Conservation (phyloP, 2,888 invertebrate genomes). For the Tillus elongatus region DNA sequence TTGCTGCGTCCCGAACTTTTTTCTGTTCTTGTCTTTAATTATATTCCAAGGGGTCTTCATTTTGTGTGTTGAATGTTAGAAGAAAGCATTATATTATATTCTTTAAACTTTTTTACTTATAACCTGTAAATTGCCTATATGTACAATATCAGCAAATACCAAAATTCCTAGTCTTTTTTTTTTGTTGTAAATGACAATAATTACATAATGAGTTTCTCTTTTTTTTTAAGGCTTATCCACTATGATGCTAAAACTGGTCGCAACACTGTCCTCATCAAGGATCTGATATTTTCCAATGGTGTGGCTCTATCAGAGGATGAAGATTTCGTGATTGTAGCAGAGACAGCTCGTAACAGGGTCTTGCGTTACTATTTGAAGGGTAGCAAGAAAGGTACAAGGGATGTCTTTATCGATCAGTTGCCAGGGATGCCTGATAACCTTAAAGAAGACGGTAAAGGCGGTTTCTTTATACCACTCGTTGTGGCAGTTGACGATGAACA, state of each 20-base stretch:
- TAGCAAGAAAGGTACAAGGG: conserved; percentile 65
- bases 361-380: conserved; percentile 72
- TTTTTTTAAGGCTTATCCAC: conserved; percentile 59
- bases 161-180: too few relatives aligned
- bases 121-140: too few relatives aligned
- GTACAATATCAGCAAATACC: too few relatives aligned
- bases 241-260: conserved; percentile 70
- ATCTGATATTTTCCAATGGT: conserved; percentile 83
- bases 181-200: too few relatives aligned
- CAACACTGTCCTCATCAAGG: conserved; percentile 64
- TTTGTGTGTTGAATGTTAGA: too few relatives aligned
- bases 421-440: conserved; percentile 68
- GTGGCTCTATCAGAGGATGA: conserved; percentile 71
- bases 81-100: too few relatives aligned
- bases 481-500: conserved; percentile 46
- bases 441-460: conserved; percentile 48
- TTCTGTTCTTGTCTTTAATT: too few relatives aligned
- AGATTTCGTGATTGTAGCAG: conserved; percentile 71
- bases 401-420: conserved; percentile 72
- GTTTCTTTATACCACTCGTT: conserved; percentile 57
- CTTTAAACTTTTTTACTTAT: too few relatives aligned
- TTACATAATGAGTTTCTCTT: too few relatives aligned
- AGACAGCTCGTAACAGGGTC: conserved; percentile 59
- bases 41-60: too few relatives aligned
- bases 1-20: too few relatives aligned